phyloP scores from a whole-genome alignment of 2,888 invertebrate species.

The Drosophila barbarae region DNA sequence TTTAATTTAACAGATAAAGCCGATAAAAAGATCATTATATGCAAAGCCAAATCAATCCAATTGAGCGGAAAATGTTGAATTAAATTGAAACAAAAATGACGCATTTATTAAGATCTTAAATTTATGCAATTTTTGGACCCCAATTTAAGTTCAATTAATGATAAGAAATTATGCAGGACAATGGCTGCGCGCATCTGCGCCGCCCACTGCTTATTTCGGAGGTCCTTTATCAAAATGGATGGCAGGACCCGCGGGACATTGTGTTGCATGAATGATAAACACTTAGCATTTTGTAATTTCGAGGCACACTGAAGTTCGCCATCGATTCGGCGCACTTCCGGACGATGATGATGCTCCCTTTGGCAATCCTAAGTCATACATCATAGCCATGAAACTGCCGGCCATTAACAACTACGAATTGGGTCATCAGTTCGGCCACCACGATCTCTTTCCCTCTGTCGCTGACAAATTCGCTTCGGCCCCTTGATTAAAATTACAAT shows the following conservation, averaged over 20 bases:
- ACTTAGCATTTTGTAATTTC: slow-evolving; percentile 31
- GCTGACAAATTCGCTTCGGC: slow-evolving; percentile 40
- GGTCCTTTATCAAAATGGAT: slow-evolving; percentile 21
- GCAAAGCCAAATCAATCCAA: slow-evolving; percentile 7
- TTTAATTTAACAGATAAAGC: background rate
- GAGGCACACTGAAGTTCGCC: slow-evolving; percentile 1
- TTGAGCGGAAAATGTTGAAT: slow-evolving; percentile 5
- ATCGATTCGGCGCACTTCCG: slow-evolving; percentile 24
- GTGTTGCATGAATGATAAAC: slow-evolving; percentile 23
- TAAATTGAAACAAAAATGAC: background rate
- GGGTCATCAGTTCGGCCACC: slow-evolving; percentile 40
- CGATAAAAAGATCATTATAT: background rate
- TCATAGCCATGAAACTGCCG: slow-evolving; percentile 51
- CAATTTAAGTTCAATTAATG: background rate
- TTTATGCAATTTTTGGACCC: slow-evolving; percentile 9
- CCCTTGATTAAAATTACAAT: slow-evolving; percentile 57
- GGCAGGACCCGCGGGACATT: slow-evolving; percentile 13
- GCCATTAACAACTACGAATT: slow-evolving; percentile 55
- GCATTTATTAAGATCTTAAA: slow-evolving; percentile 10
- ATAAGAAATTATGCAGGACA: slow-evolving; percentile 19
- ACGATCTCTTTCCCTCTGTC: slow-evolving; percentile 1
- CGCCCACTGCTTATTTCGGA: background rate
- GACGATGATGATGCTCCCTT: background rate
- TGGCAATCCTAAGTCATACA: slow-evolving; percentile 40
- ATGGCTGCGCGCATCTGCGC: slow-evolving; percentile 5